Evolutionary conservation across 2,797 vertebrate species (phyloP), one percentile per base, ranked within the genome.

Genomic region (Tenualosa thibaudeaui): DNA sequence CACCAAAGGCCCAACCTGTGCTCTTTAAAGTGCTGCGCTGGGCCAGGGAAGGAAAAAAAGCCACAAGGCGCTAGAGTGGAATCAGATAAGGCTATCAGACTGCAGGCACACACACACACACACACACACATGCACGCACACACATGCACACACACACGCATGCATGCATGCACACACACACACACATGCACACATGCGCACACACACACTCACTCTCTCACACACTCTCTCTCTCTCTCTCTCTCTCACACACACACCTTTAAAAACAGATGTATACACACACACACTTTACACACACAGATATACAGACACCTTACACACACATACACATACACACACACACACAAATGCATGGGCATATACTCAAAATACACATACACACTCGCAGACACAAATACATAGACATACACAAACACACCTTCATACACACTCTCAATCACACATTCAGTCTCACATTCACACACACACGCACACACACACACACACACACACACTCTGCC

Each of bases 1-100:
- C 96, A 93, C 93, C 91, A 94, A 96, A 95, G 94, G 94, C 94
- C 83, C 93, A 95, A 96, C 96, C 95, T 95, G 94, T 94, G 94
- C 92, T 90, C 93, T 94, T 94, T 91, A 94, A 95, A 90, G 89
- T 90, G 4, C 91, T 85, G 91, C 83, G 88, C 56, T 58, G 62
- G n/a, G 26, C 87, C 82, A 89, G 91, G 37, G 51, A 85, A 86
- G 75, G 65, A 89, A 90, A 90, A 93, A 93, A 94, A 94, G 89
- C 92, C 92, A 92, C 93, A 91, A 91, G 91, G 91, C 62, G 84
- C 92, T 93, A 94, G 93, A 95, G 93, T 95, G 94, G 94, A 97
- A 97, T 97, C 96, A 97, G 97, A 98, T 97, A 96, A 97, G 96
- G 94, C 84, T 91, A 96, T 96, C 94, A 95, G 94, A 94, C 94